Conservation (phyloP, 2,888 invertebrate species). For the Xestia rhomboidea region DNA sequence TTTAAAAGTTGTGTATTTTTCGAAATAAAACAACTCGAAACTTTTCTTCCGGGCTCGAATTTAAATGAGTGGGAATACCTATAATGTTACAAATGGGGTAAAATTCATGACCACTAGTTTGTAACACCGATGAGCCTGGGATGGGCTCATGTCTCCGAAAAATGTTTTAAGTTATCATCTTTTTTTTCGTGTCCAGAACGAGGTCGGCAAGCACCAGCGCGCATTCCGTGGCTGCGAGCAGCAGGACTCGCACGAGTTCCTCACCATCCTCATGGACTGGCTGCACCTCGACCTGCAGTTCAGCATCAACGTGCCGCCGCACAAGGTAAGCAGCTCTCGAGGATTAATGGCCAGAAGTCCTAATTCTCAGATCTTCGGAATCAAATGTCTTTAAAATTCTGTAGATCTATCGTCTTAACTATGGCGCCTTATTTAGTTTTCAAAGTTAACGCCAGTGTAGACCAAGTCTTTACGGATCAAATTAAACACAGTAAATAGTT, state of each 20-base stretch:
- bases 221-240: slow-evolving; percentile 94
- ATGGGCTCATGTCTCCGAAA: not conserved
- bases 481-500: not conserved
- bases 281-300: slow-evolving; percentile 95
- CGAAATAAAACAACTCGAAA: not conserved
- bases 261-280: slow-evolving; percentile 96
- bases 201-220: slow-evolving; percentile 94
- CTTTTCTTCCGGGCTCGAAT: not conserved
- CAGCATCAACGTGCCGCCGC: slow-evolving; percentile 79
- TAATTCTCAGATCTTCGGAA: not conserved
- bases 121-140: not conserved
- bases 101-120: not conserved
- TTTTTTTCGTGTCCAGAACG: slow-evolving; percentile 87
- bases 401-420: not conserved
- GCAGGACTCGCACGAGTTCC: slow-evolving; percentile 97
- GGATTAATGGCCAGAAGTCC: not conserved
- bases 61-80: not conserved
- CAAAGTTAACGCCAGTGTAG: not conserved
- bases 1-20: not conserved
- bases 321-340: slow-evolving; percentile 75
- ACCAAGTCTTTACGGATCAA: not conserved
- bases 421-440: too few relatives aligned
- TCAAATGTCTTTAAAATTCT: not conserved
- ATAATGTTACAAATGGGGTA: not conserved
- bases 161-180: not conserved